Conservation (phyloP, 2,888 invertebrate species). For the Drosophila ezoana region DNA sequence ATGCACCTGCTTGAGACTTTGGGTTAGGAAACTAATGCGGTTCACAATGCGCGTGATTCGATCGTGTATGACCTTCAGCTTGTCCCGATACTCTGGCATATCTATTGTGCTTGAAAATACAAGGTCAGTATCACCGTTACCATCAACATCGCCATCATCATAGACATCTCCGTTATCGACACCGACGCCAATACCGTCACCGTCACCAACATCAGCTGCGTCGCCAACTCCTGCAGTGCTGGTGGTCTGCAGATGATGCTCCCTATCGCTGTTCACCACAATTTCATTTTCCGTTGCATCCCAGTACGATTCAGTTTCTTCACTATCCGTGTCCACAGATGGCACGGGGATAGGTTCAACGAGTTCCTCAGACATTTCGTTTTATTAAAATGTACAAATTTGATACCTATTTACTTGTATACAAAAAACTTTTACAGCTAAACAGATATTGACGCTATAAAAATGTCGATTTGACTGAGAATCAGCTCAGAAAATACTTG, state of each 20-base stretch:
- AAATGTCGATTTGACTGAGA: conserved; percentile 1
- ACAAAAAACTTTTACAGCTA: background rate
- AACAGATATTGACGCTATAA: background rate
- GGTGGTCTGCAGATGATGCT: background rate
- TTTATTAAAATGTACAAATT: background rate
- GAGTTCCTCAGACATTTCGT: conserved; percentile 33
- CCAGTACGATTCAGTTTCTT: conserved; percentile 14
- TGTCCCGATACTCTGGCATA: background rate
- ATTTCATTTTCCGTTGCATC: conserved; percentile 30
- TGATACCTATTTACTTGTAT: background rate
- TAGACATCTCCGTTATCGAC: background rate
- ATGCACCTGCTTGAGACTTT: conserved; percentile 5
- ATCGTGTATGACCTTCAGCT: conserved; percentile 41
- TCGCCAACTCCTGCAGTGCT: background rate
- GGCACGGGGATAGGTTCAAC: background rate
- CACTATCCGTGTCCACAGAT: background rate
- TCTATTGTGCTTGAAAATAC: background rate
- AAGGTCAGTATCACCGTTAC: background rate
- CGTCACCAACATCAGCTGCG: background rate
- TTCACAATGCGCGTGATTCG: conserved; percentile 35
- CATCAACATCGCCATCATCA: background rate
- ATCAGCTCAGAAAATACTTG: background rate
- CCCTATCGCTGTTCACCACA: background rate
- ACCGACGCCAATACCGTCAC: background rate
- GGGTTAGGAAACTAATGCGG: conserved; percentile 20